Conservation (phyloP, 2,797 vertebrate species). For the Notamacropus eugenii region DNA sequence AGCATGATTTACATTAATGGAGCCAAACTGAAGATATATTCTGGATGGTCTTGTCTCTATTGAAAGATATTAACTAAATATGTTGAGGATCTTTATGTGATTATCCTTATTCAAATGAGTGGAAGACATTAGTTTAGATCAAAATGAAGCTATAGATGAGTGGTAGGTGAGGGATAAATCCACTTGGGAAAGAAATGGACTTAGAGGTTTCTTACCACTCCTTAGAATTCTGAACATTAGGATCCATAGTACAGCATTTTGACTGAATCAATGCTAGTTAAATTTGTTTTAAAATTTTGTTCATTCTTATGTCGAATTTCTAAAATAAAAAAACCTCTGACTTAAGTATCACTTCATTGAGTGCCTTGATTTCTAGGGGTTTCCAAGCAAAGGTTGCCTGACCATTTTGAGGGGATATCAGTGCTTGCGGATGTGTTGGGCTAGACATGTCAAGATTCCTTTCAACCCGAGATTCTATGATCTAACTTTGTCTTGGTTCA, state of each 20-base stretch:
- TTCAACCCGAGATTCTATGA: not conserved
- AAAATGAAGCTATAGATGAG: constrained; percentile 71
- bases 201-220: constrained; percentile 42
- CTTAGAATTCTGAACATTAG: constrained; percentile 58
- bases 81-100: constrained; percentile 67
- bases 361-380: not conserved
- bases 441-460: not conserved
- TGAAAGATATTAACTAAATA: constrained; percentile 78
- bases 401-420: not conserved
- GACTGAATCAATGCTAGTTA: constrained; percentile 66
- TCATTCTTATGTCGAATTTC: constrained; percentile 69
- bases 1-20: constrained; percentile 76
- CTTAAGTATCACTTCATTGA: not conserved
- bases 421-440: not conserved
- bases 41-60: constrained; percentile 71
- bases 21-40: constrained; percentile 76
- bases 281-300: constrained; percentile 76
- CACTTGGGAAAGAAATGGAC: constrained; percentile 25
- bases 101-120: constrained; percentile 75
- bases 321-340: constrained; percentile 66
- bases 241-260: constrained; percentile 2
- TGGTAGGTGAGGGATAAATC: constrained; percentile 55
- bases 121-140: constrained; percentile 65
- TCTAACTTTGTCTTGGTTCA: not conserved
- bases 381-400: not conserved